Conservation (phyloP, 2,888 invertebrate genomes). For the Lumbricus terrestris region DNA sequence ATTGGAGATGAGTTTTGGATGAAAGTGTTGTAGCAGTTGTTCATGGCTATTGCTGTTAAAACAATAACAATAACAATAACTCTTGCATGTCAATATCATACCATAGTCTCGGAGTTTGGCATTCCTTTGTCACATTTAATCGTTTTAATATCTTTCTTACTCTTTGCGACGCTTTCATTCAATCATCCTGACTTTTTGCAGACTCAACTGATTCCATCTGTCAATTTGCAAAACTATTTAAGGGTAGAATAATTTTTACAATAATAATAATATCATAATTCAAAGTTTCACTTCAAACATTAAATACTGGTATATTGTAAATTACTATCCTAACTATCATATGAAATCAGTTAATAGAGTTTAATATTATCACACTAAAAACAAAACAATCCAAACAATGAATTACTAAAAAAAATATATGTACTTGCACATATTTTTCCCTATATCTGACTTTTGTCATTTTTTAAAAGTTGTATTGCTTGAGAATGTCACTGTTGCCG, state of each 20-base stretch:
- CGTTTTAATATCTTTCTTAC: too few species aligned
- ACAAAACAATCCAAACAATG: not conserved
- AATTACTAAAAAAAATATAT: not conserved
- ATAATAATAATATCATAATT: too few species aligned
- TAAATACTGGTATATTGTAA: too few species aligned
- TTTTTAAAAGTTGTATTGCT: not conserved
- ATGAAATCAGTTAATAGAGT: not conserved
- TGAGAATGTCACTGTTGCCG: not conserved
- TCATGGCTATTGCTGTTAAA: not conserved
- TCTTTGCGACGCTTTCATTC: too few species aligned
- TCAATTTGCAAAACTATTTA: too few species aligned
- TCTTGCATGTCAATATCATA: not conserved
- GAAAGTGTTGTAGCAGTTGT: slow-evolving; percentile 8
- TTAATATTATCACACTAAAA: not conserved
- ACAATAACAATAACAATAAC: not conserved
- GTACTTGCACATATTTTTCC: not conserved
- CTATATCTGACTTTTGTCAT: not conserved
- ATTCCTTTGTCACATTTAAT: not conserved
- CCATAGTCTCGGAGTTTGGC: not conserved
- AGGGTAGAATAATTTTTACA: too few species aligned
- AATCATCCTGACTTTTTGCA: too few species aligned
- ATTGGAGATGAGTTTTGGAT: not conserved
- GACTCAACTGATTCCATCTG: too few species aligned
- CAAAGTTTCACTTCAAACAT: too few species aligned
- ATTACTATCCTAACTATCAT: not conserved